Conservation (phyloP, 2,888 invertebrate genomes). For the Rotaria sp. region DNA sequence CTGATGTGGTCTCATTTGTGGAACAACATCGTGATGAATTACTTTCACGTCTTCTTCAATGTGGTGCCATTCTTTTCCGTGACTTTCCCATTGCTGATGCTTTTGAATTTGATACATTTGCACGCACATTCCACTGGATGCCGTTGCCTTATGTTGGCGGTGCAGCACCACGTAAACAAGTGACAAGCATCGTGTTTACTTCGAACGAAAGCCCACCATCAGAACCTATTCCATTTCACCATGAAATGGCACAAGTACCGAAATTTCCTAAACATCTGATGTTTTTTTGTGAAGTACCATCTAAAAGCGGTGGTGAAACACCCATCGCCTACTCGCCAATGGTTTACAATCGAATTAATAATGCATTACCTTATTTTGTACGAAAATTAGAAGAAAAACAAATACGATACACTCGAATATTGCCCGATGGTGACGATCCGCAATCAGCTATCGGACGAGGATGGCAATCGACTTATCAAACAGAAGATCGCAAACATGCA, state of each 20-base stretch:
- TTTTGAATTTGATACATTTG: conserved; percentile 44
- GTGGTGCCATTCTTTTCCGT: conserved; percentile 46
- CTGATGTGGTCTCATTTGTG: background rate
- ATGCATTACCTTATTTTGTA: conserved; percentile 44
- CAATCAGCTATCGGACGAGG: conserved; percentile 47
- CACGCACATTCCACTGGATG: conserved; percentile 44
- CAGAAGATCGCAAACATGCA: conserved; percentile 43
- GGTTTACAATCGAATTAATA: conserved; percentile 44
- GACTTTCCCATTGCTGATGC: conserved; percentile 45
- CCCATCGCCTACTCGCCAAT: conserved; percentile 45
- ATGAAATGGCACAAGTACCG: conserved; percentile 48
- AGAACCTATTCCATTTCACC: conserved; percentile 47
- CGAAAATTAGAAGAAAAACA: conserved; percentile 43
- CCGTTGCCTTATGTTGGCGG: conserved; percentile 47
- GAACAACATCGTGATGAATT: background rate
- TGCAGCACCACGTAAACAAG: conserved; percentile 43
- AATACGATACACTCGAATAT: conserved; percentile 45
- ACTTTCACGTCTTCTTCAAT: conserved; percentile 41
- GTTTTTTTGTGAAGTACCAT: conserved; percentile 46
- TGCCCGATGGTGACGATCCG: conserved; percentile 46
- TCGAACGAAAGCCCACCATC: conserved; percentile 48
- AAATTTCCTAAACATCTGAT: conserved; percentile 45
- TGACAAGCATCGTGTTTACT: conserved; percentile 46
- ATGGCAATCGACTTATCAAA: conserved; percentile 47
- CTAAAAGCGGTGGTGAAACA: conserved; percentile 46